phyloP scores from a whole-genome alignment of 2,888 invertebrate genomes.

The Cryptus viduatorius region DNA sequence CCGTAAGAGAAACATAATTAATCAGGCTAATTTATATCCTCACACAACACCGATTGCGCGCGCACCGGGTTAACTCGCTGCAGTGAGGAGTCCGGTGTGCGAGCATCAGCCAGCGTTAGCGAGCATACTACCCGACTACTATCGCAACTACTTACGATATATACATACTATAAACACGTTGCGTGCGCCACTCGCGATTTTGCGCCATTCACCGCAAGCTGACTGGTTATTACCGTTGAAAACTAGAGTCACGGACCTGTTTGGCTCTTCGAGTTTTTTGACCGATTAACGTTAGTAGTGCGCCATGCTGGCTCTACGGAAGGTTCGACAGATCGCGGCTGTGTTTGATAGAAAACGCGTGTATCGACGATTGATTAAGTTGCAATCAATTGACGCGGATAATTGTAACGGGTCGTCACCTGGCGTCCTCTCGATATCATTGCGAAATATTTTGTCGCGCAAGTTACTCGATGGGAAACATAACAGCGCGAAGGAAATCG shows the following conservation, averaged over 20 bases:
- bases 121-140: conserved; percentile 8
- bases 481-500: not conserved
- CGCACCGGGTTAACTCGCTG: conserved; percentile 57
- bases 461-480: not conserved
- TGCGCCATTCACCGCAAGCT: not conserved
- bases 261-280: not conserved
- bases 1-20: conserved; percentile 51
- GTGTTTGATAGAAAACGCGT: not conserved
- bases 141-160: not conserved
- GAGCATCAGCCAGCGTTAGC: conserved; percentile 23
- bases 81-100: conserved; percentile 16
- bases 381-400: not conserved
- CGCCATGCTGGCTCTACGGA: not conserved
- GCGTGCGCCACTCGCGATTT: conserved; percentile 39
- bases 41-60: conserved; percentile 62
- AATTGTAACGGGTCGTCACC: not conserved
- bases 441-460: not conserved
- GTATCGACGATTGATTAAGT: not conserved
- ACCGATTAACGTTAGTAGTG: not conserved
- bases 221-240: not conserved
- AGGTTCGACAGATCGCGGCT: not conserved
- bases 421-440: not conserved
- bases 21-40: conserved; percentile 53
- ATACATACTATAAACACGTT: conserved; percentile 38
- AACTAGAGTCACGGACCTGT: not conserved